phyloP scores from a whole-genome alignment of 2,888 invertebrate genomes.

The Augiades crinisus region DNA sequence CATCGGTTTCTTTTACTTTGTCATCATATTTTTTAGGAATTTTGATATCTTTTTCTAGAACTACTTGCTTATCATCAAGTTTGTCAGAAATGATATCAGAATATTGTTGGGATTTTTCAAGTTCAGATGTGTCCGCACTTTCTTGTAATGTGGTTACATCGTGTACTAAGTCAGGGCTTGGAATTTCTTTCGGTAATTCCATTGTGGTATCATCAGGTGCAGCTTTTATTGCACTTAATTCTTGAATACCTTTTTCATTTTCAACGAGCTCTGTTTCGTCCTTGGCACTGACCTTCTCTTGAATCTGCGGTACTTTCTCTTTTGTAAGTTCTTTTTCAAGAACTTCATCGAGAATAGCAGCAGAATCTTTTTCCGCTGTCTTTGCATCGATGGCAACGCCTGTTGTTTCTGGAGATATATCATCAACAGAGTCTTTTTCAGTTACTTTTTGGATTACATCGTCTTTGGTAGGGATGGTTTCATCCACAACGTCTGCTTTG shows the following conservation, averaged over 20 bases:
- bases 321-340: slow-evolving; percentile 50
- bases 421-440: slow-evolving; percentile 32
- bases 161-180: slow-evolving; percentile 33
- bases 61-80: slow-evolving; percentile 69
- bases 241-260: slow-evolving; percentile 24
- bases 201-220: background rate
- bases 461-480: too few relatives aligned
- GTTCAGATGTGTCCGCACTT: slow-evolving; percentile 9
- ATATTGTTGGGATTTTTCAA: slow-evolving; percentile 19
- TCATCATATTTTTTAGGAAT: slow-evolving; percentile 25
- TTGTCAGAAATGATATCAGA: slow-evolving; percentile 50
- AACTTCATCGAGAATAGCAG: slow-evolving; percentile 46
- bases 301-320: slow-evolving; percentile 44
- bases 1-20: slow-evolving; percentile 38
- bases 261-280: slow-evolving; percentile 27
- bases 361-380: slow-evolving; percentile 43
- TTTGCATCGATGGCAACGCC: slow-evolving; percentile 44
- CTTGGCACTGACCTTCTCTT: slow-evolving; percentile 31
- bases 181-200: slow-evolving; percentile 23
- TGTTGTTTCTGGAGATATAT: slow-evolving; percentile 1
- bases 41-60: slow-evolving; percentile 56
- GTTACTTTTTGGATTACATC: too few relatives aligned
- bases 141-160: slow-evolving; percentile 22
- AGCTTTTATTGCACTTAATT: slow-evolving; percentile 26
- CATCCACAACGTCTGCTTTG: background rate